phyloP scores from a whole-genome alignment of 2,113 vertebrate species.

The Pyxicephalus adspersus region DNA sequence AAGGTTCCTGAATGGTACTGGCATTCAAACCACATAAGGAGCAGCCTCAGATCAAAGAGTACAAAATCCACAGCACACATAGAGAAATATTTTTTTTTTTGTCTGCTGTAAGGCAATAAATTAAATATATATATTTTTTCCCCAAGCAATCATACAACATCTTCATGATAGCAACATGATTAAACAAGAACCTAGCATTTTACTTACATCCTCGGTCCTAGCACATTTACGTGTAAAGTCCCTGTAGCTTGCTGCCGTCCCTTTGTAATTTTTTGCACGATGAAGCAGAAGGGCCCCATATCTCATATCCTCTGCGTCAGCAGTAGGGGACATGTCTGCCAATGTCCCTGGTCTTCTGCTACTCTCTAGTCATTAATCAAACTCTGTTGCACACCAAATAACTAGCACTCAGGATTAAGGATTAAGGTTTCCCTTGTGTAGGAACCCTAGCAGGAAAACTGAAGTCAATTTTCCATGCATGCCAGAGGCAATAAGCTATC shows the following conservation, averaged over 20 bases:
- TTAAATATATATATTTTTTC: too few species aligned
- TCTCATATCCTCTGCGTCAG: not conserved
- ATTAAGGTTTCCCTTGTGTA: constrained; percentile 27
- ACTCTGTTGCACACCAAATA: constrained; percentile 13
- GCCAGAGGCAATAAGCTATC: constrained; percentile 41
- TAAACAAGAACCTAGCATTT: too few species aligned
- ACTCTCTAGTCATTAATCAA: constrained; percentile 45
- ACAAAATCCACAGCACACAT: too few species aligned
- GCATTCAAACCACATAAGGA: too few species aligned
- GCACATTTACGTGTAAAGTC: constrained; percentile 9
- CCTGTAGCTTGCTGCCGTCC: not conserved
- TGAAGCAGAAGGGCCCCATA: not conserved
- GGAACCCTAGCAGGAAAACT: constrained; percentile 17
- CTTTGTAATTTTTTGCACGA: constrained; percentile 13
- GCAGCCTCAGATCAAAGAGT: too few species aligned
- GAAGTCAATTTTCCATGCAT: constrained; percentile 49
- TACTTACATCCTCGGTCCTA: not conserved
- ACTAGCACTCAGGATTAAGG: constrained; percentile 43
- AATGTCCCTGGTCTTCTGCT: constrained; percentile 22
- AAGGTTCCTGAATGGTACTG: too few species aligned
- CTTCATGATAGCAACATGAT: too few species aligned
- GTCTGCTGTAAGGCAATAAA: too few species aligned
- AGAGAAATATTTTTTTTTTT: too few species aligned
- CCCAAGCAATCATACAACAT: too few species aligned
- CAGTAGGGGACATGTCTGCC: not conserved